These are phyloP conservation scores for Ctenosaura bakeri DNA, from an alignment of 2,797 vertebrate species.

Conservation along the genomic window DNA sequence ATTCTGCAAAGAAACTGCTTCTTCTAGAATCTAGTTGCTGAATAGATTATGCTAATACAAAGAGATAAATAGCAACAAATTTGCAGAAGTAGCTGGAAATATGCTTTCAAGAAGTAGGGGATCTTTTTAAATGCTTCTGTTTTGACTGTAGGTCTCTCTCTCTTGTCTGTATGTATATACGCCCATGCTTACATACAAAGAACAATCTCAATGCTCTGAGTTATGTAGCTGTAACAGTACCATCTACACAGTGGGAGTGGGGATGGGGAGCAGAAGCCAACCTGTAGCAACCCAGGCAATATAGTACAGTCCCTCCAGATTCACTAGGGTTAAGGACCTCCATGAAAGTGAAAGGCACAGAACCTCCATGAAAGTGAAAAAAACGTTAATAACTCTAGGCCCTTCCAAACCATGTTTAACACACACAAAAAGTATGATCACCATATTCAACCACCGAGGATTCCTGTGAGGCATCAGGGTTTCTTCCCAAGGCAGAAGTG, in stretches of 20 bases:
- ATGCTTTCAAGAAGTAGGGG: background rate
- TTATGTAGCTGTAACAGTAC: background rate
- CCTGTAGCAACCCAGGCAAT: too few species aligned
- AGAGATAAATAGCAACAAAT: background rate
- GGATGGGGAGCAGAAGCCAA: background rate
- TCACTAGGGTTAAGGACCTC: too few species aligned
- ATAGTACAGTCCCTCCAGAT: too few species aligned
- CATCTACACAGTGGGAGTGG: background rate
- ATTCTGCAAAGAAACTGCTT: background rate
- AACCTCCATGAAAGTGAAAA: too few species aligned
- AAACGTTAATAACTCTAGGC: too few species aligned
- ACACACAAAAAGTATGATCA: too few species aligned
- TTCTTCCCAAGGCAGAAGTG: too few species aligned
- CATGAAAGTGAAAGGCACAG: too few species aligned
- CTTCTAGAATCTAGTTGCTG: background rate
- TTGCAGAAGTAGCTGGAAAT: background rate
- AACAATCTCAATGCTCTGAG: background rate
- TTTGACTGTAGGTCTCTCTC: background rate
- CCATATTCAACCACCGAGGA: too few species aligned
- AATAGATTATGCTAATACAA: background rate
- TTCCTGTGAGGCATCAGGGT: too few species aligned
- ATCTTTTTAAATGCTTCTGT: background rate
- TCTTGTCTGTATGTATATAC: background rate
- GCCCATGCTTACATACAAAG: background rate
- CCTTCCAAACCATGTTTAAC: too few species aligned